Evolutionary conservation across 2,888 invertebrate species (phyloP).

Genomic region (Muscina levida): DNA sequence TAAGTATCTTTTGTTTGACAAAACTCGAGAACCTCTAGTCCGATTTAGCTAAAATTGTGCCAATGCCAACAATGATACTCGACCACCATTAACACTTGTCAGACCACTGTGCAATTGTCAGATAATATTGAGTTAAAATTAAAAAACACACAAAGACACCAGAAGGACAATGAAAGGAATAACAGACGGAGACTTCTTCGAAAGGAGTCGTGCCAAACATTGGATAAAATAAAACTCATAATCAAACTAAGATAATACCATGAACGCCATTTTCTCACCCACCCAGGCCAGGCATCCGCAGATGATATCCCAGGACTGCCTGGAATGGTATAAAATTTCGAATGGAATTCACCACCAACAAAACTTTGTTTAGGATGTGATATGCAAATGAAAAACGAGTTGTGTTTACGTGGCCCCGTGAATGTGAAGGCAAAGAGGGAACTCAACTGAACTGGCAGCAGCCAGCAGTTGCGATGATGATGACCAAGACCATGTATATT

Average conservation of each 20-base stretch:
- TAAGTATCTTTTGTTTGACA: no score
- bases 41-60: no score
- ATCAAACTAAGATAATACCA: conserved; percentile 45
- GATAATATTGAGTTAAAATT: conserved; percentile 29
- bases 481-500: conserved; percentile 30
- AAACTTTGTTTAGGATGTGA: conserved; percentile 40
- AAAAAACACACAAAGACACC: conserved; percentile 3
- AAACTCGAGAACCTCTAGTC: no score
- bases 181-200: conserved; percentile 3
- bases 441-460: not conserved
- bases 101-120: conserved; percentile 33
- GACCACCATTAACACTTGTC: no score
- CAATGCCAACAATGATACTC: no score
- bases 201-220: conserved; percentile 42
- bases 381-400: conserved; percentile 60
- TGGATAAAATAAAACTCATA: conserved; percentile 30
- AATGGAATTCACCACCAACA: conserved; percentile 27
- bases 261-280: conserved; percentile 6
- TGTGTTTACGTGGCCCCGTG: conserved; percentile 39
- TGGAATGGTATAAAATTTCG: conserved; percentile 33
- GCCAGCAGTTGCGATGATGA: conserved; percentile 2
- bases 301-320: conserved; percentile 23
- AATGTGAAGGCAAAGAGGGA: conserved; percentile 18
- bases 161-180: conserved; percentile 47
- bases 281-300: not conserved